A percentile compares a stretch with the other conserved stretches of the same genome.
These are phyloP conservation scores for Philereme vetulata DNA, from an alignment of 2,888 invertebrate species.

Conservation along the genomic window DNA sequence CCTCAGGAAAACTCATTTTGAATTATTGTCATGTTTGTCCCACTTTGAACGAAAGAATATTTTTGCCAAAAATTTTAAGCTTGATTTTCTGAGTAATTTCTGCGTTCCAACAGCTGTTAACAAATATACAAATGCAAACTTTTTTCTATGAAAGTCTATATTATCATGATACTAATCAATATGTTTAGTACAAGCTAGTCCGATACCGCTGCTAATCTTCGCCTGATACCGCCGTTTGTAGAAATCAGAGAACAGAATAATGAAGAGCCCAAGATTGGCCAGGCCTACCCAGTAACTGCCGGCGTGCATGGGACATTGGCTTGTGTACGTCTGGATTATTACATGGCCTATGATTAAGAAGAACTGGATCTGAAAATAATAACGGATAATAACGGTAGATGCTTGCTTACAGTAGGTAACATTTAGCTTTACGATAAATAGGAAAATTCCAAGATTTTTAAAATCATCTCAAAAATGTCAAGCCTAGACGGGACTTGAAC, in stretches of 20 bases:
- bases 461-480: too few species aligned
- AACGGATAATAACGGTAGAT: not conserved
- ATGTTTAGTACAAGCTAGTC: conserved; percentile 27
- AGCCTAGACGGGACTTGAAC: too few species aligned
- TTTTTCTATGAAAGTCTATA: not conserved
- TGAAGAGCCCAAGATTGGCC: conserved; percentile 44
- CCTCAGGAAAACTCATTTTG: too few species aligned
- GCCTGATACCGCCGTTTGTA: conserved; percentile 44
- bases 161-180: conserved; percentile 13
- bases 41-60: too few species aligned
- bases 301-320: conserved; percentile 48
- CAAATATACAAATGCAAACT: too few species aligned
- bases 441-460: too few species aligned
- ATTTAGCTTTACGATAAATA: too few species aligned
- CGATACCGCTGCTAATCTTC: not conserved
- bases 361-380: conserved; percentile 50
- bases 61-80: too few species aligned
- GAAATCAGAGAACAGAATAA: conserved; percentile 49
- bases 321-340: conserved; percentile 44
- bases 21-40: too few species aligned
- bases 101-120: too few species aligned
- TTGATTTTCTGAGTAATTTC: too few species aligned
- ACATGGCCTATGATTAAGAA: conserved; percentile 45
- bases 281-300: conserved; percentile 48
- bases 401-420: too few species aligned